phyloP scores from a whole-genome alignment of 1,140 invertebrate species.

The Neodiprion pinetum region DNA sequence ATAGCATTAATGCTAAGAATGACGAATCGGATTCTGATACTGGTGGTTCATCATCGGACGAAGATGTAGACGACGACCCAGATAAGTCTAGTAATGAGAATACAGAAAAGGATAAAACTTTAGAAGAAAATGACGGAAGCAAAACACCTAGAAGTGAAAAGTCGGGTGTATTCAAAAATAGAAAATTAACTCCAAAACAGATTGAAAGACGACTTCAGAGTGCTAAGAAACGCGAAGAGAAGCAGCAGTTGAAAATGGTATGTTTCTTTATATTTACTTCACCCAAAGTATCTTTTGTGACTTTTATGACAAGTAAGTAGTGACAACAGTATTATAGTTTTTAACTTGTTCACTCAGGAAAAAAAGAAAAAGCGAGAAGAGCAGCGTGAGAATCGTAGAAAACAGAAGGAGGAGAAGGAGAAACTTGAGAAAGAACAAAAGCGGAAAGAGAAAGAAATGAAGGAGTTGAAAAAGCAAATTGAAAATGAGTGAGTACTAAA shows the following conservation, averaged over 20 bases:
- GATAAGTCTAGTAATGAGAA: slow-evolving; percentile 14
- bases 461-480: slow-evolving; percentile 61
- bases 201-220: slow-evolving; percentile 57
- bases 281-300: slow-evolving; percentile 10
- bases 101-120: slow-evolving; percentile 29
- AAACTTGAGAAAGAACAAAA: slow-evolving; percentile 50
- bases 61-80: slow-evolving; percentile 32
- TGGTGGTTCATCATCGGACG: slow-evolving; percentile 26
- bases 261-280: slow-evolving; percentile 21
- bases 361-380: slow-evolving; percentile 61
- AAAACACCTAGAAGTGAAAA: slow-evolving; percentile 23
- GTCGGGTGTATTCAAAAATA: slow-evolving; percentile 21
- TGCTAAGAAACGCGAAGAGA: slow-evolving; percentile 64
- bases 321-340: slow-evolving; percentile 16
- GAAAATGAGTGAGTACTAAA: slow-evolving; percentile 46
- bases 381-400: slow-evolving; percentile 52
- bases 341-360: slow-evolving; percentile 62
- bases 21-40: slow-evolving; percentile 27
- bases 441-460: slow-evolving; percentile 53
- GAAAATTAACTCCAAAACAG: slow-evolving; percentile 52
- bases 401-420: slow-evolving; percentile 63
- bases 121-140: background rate
- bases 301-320: slow-evolving; percentile 15
- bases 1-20: slow-evolving; percentile 2
- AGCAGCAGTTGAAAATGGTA: slow-evolving; percentile 62